Evolutionary conservation across 2,797 vertebrate genomes (phyloP), one percentile per base, ranked within the genome.

Genomic region (Tympanoctomys barrerae): DNA sequence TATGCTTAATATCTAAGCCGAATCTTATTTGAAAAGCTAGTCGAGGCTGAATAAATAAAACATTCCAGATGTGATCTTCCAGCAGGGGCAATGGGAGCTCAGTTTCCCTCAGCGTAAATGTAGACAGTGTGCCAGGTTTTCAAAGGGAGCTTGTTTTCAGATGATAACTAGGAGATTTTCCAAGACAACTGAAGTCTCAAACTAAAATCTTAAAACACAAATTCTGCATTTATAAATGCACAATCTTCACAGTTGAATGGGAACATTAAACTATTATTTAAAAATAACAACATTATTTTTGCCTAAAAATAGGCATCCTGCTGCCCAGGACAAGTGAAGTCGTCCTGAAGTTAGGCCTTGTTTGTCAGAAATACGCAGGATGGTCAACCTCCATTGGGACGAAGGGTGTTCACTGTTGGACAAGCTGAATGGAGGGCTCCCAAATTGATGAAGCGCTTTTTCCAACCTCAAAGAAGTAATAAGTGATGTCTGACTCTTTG

Each of bases 21-120:
- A 89, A 77, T 93, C 62, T 89, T 96, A 89, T 81, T 96, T 93
- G 82, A 95, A 94, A 95, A 94, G n/a, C 73, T 64, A 87, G 61
- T 90, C 24, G 94, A 95, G 39, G 79, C 94, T 66, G 61, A 91
- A 93, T 84, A 93, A 90, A 91, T 94, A 91, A 96, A 89, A 54
- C 13, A 61, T 90, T 80, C 64, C 36, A 78, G 80, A 68, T 75
- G 59, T 26, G 87, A 75, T 87, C 80, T 85, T 84, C 36, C 33
- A 93, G 49, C 85, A 88, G 73, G 94, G 64, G 71, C 22, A 87
- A 71, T 77, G 61, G 77, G 94, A 71, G 92, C 75, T 89, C 96
- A 93, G 88, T 86, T 93, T 94, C 61, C 36, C 68, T 39, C 80
- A 80, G 85, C 82, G 86, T 93, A 92, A 91, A 94, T 64, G 66